These are phyloP conservation scores for Fragum whitleyi DNA, from an alignment of 2,888 invertebrate species.

Conservation along the genomic window DNA sequence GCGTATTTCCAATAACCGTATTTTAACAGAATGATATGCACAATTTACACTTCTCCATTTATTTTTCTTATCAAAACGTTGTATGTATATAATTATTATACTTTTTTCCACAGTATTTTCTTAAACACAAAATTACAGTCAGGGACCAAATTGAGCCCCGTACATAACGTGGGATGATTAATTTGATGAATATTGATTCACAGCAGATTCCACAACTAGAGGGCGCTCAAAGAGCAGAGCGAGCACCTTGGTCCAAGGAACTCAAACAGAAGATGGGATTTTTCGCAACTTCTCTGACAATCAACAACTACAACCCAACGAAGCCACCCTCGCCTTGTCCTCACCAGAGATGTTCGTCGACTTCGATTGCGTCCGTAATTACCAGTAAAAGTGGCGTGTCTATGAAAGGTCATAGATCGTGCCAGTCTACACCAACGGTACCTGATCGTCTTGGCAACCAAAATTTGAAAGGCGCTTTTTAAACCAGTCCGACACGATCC, in stretches of 20 bases:
- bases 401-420: neutral
- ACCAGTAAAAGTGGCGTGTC: conserved; percentile 12
- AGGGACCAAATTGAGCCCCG: too few species aligned
- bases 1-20: too few species aligned
- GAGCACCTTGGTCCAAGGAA: conserved; percentile 14
- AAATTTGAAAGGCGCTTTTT: conserved; percentile 44
- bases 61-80: too few species aligned
- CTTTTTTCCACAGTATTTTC: too few species aligned
- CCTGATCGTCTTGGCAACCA: conserved; percentile 30
- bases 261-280: conserved; percentile 37
- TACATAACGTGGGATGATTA: too few species aligned
- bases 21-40: too few species aligned
- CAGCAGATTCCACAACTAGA: conserved; percentile 17
- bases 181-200: too few species aligned
- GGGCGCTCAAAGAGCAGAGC: conserved; percentile 1
- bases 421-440: neutral
- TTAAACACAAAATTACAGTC: too few species aligned
- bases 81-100: too few species aligned
- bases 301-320: conserved; percentile 55
- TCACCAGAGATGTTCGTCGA: conserved; percentile 1
- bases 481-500: too few species aligned
- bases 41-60: too few species aligned
- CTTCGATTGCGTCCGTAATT: conserved; percentile 13
- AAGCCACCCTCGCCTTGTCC: neutral
- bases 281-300: conserved; percentile 53